Evolutionary conservation across 2,888 invertebrate species (phyloP), one percentile per base, ranked within the genome.

Genomic region (Pteria penguin): DNA sequence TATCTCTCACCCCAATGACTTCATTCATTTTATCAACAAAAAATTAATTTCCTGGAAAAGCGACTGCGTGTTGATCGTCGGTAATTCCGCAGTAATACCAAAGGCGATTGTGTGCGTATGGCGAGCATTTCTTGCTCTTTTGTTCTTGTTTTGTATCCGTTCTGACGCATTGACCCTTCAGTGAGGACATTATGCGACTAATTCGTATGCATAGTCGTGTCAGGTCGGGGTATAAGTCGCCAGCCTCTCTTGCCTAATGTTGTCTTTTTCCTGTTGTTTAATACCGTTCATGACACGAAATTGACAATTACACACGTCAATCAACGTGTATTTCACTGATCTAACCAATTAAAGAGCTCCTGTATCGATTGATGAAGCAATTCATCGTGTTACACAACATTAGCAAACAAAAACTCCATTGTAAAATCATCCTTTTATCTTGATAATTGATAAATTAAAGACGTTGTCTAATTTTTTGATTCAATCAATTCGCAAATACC

Each of bases 31-130:
- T 45, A 45, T 45, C 45, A 45, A 45, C 45, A 45, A 45, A 45
- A n/a, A 33, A 26, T 66, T 68, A 58, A 77, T 77, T 77, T 77
- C 73, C 73, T 70, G 69, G 45, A 26, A 36, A 26, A 33, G 63
- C 68, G 73, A 70, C 72, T 31, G 18, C n/a, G 32, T 31, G 58
- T 26, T 70, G 76, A 73, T 77, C 72, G 24, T 11, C 27, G 31
- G 67, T 62, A 74, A 65, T 57, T 63, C 70, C 26, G 32, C 24
- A 22, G 29, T 75, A 70, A 75, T 75, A 36, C 70, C 45, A 26
- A 57, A 55, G 57, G 68, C 55, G 57, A 57, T 32, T 68, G 57
- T 68, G 32, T 31, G 24, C 26, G 11, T 14, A 45, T 45, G 18
- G 45, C 45, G 8, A 14, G 45, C 18, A n/a, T 45, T 45, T 45